Evolutionary conservation across 2,888 invertebrate species (phyloP).

Genomic region (Oxystoma pomonae): DNA sequence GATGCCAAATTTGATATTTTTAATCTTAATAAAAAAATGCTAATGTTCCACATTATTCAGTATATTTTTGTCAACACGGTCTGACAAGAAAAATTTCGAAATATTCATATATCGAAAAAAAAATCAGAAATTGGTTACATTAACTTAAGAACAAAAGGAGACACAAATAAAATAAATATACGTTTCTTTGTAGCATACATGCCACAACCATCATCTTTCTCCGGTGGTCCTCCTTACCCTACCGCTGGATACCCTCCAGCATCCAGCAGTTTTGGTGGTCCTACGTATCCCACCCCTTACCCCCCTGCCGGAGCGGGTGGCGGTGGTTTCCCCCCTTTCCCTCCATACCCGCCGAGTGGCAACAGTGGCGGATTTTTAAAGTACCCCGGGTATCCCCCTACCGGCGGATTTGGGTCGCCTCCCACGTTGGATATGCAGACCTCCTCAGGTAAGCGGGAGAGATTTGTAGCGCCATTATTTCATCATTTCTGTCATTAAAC

Average conservation of each 20-base stretch:
- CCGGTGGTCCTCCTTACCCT: constrained; percentile 14
- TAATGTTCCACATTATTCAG: too few relatives aligned
- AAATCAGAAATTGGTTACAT: too few relatives aligned
- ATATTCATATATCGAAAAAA: too few relatives aligned
- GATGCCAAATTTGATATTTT: too few relatives aligned
- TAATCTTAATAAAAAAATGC: too few relatives aligned
- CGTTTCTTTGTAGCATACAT: constrained; percentile 43
- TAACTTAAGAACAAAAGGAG: too few relatives aligned
- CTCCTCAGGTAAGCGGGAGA: background rate
- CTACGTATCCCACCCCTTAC: constrained; percentile 17
- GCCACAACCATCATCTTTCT: constrained; percentile 37
- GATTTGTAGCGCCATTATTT: too few relatives aligned
- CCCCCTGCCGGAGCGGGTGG: constrained; percentile 21
- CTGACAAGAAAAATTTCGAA: too few relatives aligned
- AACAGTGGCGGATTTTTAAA: constrained; percentile 10
- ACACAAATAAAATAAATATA: too few relatives aligned
- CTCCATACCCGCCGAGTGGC: constrained; percentile 23
- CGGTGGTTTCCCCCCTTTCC: constrained; percentile 25
- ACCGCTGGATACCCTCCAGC: constrained; percentile 10
- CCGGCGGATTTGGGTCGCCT: background rate
- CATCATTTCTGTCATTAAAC: too few relatives aligned
- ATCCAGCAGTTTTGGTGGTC: constrained; percentile 12
- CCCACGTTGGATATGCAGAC: background rate
- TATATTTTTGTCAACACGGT: too few relatives aligned
- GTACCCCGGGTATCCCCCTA: constrained; percentile 29